Evolutionary conservation across 2,797 vertebrate genomes (phyloP).

Genomic region (Eupleurogrammus muticus): DNA sequence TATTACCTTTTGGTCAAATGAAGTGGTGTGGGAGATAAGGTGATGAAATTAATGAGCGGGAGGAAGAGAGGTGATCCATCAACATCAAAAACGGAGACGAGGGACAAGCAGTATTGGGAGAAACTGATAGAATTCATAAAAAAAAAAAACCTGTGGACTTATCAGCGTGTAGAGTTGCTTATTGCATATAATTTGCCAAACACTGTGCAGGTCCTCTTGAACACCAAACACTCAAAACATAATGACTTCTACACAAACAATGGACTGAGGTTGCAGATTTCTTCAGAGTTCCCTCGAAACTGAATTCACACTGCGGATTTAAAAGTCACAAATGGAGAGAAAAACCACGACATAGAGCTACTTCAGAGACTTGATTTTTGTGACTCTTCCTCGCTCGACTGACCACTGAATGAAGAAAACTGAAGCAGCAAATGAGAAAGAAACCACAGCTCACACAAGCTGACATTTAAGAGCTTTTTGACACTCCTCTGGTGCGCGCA

Average conservation of each 20-base stretch:
- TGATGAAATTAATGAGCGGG: constrained; percentile 99
- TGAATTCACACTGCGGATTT: not conserved
- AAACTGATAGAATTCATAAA: constrained; percentile 83
- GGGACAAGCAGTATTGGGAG: constrained; percentile 80
- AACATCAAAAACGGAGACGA: constrained; percentile 86
- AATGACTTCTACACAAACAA: constrained; percentile 27
- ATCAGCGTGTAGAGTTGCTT: constrained; percentile 60
- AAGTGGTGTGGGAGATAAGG: constrained; percentile 99
- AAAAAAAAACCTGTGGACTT: constrained; percentile 68
- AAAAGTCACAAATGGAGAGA: constrained; percentile 1
- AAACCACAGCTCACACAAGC: constrained; percentile 45
- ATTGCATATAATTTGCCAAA: constrained; percentile 61
- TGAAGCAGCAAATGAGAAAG: constrained; percentile 49
- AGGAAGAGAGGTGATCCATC: constrained; percentile 97
- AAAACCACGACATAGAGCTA: not conserved
- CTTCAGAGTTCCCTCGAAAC: not conserved
- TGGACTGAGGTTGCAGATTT: constrained; percentile 3
- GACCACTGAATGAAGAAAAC: constrained; percentile 53
- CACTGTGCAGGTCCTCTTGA: constrained; percentile 4
- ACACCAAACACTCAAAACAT: not conserved
- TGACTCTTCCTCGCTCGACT: constrained; percentile 36
- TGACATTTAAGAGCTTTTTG: constrained; percentile 51
- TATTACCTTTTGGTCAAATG: constrained; percentile 99
- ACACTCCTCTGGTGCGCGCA: constrained; percentile 31
- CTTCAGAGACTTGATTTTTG: constrained; percentile 10